These are phyloP conservation scores for Sterrhoptilus dennistouni DNA, from an alignment of 2,113 vertebrate genomes.

Conservation along the genomic window DNA sequence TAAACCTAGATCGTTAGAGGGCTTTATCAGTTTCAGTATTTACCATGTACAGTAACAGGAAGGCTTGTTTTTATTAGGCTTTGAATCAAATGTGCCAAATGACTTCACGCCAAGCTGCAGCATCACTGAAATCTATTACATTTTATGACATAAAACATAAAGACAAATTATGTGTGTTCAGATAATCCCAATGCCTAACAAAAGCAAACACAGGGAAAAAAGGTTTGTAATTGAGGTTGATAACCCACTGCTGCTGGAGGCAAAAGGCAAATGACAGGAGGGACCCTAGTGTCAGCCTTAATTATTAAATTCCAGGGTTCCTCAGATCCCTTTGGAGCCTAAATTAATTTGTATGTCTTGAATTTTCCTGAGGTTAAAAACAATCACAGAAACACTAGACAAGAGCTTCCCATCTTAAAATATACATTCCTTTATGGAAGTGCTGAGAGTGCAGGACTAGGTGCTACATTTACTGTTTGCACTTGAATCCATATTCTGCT, in stretches of 20 bases:
- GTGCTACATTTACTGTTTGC: neutral
- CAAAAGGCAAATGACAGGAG: neutral
- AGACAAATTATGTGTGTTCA: neutral
- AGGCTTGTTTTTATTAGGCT: slow-evolving; percentile 15
- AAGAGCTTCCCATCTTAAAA: neutral
- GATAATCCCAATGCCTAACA: neutral
- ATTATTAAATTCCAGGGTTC: neutral
- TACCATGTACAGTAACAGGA: neutral
- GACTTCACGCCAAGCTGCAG: neutral
- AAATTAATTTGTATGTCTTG: neutral
- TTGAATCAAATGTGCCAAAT: neutral
- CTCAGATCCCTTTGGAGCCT: neutral
- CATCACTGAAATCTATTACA: neutral
- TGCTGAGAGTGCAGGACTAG: neutral
- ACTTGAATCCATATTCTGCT: neutral
- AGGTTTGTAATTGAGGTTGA: neutral
- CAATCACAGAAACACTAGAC: neutral
- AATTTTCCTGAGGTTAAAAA: neutral
- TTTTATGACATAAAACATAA: slow-evolving; percentile 35
- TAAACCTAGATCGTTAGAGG: neutral
- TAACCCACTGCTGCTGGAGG: neutral
- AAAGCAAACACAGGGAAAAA: neutral
- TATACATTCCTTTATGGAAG: neutral
- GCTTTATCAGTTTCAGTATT: neutral
- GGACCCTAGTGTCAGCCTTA: neutral